These are phyloP conservation scores for Mormyrops attenuatus DNA, from an alignment of 2,797 vertebrate genomes.

Conservation along the genomic window DNA sequence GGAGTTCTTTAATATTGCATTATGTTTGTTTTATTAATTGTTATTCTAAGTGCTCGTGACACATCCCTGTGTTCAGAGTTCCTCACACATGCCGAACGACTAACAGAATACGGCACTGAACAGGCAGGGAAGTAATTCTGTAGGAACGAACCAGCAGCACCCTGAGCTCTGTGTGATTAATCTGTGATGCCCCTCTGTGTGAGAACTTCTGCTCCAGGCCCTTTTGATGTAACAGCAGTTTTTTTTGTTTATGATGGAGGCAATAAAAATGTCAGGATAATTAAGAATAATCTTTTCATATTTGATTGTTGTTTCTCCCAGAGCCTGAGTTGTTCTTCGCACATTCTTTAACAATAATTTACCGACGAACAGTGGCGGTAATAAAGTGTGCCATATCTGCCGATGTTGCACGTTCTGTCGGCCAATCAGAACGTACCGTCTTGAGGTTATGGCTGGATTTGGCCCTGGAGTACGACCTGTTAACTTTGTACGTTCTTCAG, in stretches of 20 bases:
- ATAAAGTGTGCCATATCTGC: neutral
- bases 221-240: neutral
- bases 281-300: slow-evolving; percentile 12
- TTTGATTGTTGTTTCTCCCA: slow-evolving; percentile 7
- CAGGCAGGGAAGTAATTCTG: neutral
- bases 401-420: neutral
- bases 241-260: neutral
- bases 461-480: slow-evolving; percentile 23
- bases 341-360: neutral
- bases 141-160: neutral
- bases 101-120: neutral
- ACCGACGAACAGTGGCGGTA: neutral
- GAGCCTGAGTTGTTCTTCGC: neutral
- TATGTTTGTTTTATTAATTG: neutral
- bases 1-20: neutral
- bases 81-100: neutral
- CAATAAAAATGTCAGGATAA: slow-evolving; percentile 15
- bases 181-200: neutral
- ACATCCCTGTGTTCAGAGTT: neutral
- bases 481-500: slow-evolving; percentile 30
- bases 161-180: neutral
- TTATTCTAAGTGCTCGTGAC: neutral
- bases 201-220: neutral
- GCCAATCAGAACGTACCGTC: neutral
- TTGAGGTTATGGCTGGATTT: neutral